Evolutionary conservation across 2,888 invertebrate genomes (phyloP), one percentile per base, ranked within the genome.

Genomic region (Dinocampus coccinellae): DNA sequence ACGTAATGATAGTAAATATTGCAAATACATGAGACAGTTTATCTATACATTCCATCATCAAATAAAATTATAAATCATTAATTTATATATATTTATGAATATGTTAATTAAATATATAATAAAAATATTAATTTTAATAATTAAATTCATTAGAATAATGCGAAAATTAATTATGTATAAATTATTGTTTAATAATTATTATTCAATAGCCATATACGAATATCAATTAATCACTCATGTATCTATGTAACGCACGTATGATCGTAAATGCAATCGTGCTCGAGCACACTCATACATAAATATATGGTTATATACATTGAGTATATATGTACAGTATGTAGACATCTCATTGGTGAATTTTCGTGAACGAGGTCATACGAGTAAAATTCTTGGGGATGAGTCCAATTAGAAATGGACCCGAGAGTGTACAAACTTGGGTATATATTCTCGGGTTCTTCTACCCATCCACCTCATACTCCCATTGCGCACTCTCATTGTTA

Each of bases 371-470:
- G 57, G 34, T 39, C 62, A 29, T 53, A 55, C 3, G 57, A 69
- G 39, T 69, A 29, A 16, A 61, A 22, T 69, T 26, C 39, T 63
- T n/a, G n/a, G 26, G 57, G 42, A 69, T 53, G 26, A 36, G 42
- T 69, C 63, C 57, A 69, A 69, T 69, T 69, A 69, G 55, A 53
- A 53, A 69, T 57, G 58, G 47, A 36, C 66, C 65, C 64, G 55
- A 58, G 33, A 60, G 64, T 36, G 52, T 9, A 58, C 57, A 20
- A 11, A 3, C 6, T 6, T 47, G 2, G n/a, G 16, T 47, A 16
- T n/a, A n/a, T n/a, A 7, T 20, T 47, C 9, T 42, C n/a, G 13
- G 4, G 3, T n/a, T 3, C 3, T 3, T 42, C n/a, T 10, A 16
- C 29, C 29, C 24, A 60, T 60, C 7, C 11, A 63, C 24, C n/a